Evolutionary conservation across 2,113 vertebrate species (phyloP).

Genomic region (Pseudorectes ferrugineus): DNA sequence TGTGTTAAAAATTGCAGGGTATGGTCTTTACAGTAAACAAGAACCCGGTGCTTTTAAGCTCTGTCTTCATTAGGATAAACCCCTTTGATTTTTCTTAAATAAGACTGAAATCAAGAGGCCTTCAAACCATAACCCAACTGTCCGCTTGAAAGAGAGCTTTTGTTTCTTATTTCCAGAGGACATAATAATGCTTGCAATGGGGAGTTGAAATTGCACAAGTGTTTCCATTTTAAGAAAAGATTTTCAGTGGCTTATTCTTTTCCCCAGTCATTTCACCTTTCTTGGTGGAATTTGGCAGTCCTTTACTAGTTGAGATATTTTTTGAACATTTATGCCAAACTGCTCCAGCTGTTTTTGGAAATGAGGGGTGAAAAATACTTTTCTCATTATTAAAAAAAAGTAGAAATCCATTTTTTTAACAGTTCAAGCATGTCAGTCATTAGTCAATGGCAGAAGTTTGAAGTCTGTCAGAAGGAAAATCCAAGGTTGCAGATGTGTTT

Average conservation of each 20-base stretch:
- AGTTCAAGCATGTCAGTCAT: background rate
- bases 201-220: conserved; percentile 14
- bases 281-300: conserved; percentile 16
- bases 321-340: background rate
- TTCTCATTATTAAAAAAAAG: background rate
- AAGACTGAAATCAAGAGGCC: background rate
- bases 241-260: conserved; percentile 1
- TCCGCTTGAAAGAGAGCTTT: background rate
- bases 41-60: background rate
- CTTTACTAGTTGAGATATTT: background rate
- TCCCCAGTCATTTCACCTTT: conserved; percentile 5
- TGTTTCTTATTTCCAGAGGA: background rate
- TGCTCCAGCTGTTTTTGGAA: background rate
- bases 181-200: background rate
- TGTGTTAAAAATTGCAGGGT: background rate
- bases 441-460: background rate
- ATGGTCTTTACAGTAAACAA: background rate
- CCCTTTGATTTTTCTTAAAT: background rate
- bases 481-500: background rate
- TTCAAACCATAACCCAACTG: background rate
- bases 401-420: background rate
- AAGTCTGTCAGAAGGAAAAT: background rate
- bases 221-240: conserved; percentile 47
- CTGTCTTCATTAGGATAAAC: background rate
- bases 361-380: background rate